These are phyloP conservation scores for Perca fluviatilis DNA, from an alignment of 2,113 vertebrate genomes.

Conservation along the genomic window DNA sequence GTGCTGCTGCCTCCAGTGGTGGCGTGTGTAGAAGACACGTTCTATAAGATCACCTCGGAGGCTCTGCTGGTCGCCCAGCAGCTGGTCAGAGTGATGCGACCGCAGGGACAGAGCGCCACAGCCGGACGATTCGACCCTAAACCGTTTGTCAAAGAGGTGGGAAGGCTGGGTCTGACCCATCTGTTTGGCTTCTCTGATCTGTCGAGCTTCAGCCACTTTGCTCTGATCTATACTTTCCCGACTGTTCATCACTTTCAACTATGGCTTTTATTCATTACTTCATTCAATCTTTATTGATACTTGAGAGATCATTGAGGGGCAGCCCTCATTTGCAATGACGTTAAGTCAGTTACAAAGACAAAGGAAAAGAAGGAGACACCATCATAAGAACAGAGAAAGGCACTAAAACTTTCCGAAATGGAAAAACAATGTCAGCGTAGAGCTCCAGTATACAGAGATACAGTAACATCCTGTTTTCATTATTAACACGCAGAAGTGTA, in stretches of 20 bases:
- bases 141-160: conserved; percentile 85
- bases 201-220: background rate
- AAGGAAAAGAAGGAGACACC: too few species aligned
- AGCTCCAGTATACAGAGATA: too few species aligned
- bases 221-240: background rate
- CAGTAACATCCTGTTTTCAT: background rate
- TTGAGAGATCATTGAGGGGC: too few species aligned
- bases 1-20: conserved; percentile 88
- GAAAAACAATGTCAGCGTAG: too few species aligned
- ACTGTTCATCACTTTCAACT: background rate
- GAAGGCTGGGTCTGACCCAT: too few species aligned
- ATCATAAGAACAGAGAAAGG: too few species aligned
- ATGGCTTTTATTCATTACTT: too few species aligned
- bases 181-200: background rate
- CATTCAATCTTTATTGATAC: too few species aligned
- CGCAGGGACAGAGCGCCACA: conserved; percentile 77
- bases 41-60: conserved; percentile 94
- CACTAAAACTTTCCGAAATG: too few species aligned
- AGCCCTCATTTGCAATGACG: too few species aligned
- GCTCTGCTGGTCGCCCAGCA: conserved; percentile 92
- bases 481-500: background rate
- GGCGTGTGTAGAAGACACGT: conserved; percentile 89
- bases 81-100: conserved; percentile 89
- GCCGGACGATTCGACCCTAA: conserved; percentile 82
- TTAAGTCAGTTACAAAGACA: too few species aligned